These are phyloP conservation scores for Cybosia mesomella DNA, from an alignment of 2,888 invertebrate genomes.

Conservation along the genomic window DNA sequence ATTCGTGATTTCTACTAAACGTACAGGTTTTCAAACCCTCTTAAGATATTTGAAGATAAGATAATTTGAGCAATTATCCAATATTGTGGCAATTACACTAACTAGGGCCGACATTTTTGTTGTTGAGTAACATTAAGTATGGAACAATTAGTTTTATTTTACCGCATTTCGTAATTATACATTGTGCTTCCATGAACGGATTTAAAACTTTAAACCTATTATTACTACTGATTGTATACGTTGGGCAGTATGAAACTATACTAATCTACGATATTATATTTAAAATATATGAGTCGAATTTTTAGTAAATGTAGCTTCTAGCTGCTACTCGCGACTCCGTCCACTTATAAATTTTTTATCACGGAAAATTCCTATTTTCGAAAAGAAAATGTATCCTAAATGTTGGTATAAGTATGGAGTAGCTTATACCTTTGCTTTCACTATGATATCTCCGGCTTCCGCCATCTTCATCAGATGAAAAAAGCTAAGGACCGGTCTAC, in stretches of 20 bases:
- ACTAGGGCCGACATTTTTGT: slow-evolving; percentile 16
- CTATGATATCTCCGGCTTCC: too few relatives aligned
- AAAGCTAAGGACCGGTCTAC: too few relatives aligned
- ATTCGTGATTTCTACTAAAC: background rate
- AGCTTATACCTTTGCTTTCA: too few relatives aligned
- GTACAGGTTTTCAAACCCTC: background rate
- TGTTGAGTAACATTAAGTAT: slow-evolving; percentile 11
- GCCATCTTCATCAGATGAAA: too few relatives aligned
- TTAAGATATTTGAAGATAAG: background rate
- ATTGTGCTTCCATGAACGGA: background rate
- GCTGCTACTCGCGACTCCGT: background rate
- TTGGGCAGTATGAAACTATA: background rate
- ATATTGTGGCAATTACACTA: slow-evolving; percentile 22
- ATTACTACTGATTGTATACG: background rate
- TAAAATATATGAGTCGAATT: background rate
- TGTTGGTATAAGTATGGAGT: too few relatives aligned
- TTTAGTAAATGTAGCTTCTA: background rate
- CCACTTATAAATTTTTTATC: too few relatives aligned
- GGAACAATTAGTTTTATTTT: slow-evolving; percentile 9
- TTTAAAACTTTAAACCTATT: background rate
- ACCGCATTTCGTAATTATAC: background rate
- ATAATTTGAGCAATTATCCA: slow-evolving; percentile 17
- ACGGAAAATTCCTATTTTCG: too few relatives aligned
- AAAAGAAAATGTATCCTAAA: too few relatives aligned
- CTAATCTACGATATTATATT: background rate